Base-by-base conservation (phyloP, 2,113 vertebrate genomes). In the Anser cygnoides region DNA sequence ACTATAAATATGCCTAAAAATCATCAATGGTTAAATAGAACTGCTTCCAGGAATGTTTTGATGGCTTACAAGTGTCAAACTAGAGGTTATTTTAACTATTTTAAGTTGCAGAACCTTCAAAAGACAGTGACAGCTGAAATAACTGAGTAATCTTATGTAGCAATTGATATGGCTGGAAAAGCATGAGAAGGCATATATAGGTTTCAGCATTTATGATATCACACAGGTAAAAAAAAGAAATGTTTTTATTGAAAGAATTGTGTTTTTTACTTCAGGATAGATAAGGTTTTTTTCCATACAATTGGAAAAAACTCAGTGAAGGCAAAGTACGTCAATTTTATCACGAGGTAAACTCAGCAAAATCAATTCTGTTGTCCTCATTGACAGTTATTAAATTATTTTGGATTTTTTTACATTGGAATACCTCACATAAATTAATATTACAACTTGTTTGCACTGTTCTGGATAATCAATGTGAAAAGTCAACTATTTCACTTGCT, bases 11-110 rank as follows among this genome's bases (percentile, higher is more conserved):
- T 43, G 44, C 15, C 50, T 89, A 87, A 89, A 91, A 93, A 59
- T 87, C 84, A 80, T 71, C 70, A 71, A 33, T 68, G 26, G 92
- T 89, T 94, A 94, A 95, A 86, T 19, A 84, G 79, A 63, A 14
- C 58, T 91, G 29, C 43, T 92, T 92, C 59, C 73, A 84, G 68
- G 75, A 89, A 85, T 87, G 85, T 94, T 96, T 92, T 84, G 78
- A 83, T 90, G 75, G 46, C 62, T 93, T 87, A 70, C 15, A 92
- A 94, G 96, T 70, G 89, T 94, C 96, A 94, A 68, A 82, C 41
- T 84, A 87, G 95, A 96, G 93, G 66, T 93, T 93, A 84, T 72
- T 83, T 94, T 94, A 84, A 87, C 84, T 90, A 33, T 92, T 96
- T 94, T 79, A 71, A 82, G 75, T 87, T 82, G 44, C 6, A 76